Evolutionary conservation across 2,888 invertebrate species (phyloP).

Genomic region (Trisateles emortualis): DNA sequence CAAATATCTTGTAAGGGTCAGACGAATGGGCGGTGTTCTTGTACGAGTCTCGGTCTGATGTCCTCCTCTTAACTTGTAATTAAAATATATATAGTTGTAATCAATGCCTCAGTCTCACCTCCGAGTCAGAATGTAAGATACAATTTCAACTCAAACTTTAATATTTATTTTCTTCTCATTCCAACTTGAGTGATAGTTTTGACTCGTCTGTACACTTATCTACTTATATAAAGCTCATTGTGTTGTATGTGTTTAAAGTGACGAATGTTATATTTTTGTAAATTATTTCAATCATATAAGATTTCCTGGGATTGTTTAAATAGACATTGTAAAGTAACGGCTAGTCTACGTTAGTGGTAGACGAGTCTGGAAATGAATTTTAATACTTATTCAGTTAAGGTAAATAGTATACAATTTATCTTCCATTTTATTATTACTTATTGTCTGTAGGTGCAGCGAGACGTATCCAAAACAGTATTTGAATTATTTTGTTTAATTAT

Average conservation of each 20-base stretch:
- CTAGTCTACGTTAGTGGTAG: constrained; percentile 60
- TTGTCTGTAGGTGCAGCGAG: constrained; percentile 30
- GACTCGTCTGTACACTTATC: constrained; percentile 63
- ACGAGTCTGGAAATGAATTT: constrained; percentile 41
- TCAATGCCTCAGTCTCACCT: constrained; percentile 32
- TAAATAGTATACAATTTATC: constrained; percentile 42
- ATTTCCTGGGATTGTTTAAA: constrained; percentile 63
- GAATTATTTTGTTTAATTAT: constrained; percentile 26
- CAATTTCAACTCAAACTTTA: constrained; percentile 53
- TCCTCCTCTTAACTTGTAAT: constrained; percentile 25
- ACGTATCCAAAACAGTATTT: constrained; percentile 34
- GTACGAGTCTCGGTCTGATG: not conserved
- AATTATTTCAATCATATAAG: constrained; percentile 69
- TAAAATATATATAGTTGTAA: constrained; percentile 24
- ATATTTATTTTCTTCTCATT: constrained; percentile 77
- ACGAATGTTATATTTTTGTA: constrained; percentile 81
- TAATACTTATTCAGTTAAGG: constrained; percentile 37
- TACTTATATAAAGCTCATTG: constrained; percentile 71
- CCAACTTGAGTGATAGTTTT: constrained; percentile 74
- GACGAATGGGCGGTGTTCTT: constrained; percentile 42
- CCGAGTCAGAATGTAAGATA: constrained; percentile 44
- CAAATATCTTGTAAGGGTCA: constrained; percentile 41
- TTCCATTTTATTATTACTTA: constrained; percentile 46
- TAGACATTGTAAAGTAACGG: constrained; percentile 61
- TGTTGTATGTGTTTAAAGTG: constrained; percentile 71